Percentiles rank a stretch among this genome's conserved stretches.
phyloP scores from a whole-genome alignment of 2,888 invertebrate species.

The Trichacis sp. region DNA sequence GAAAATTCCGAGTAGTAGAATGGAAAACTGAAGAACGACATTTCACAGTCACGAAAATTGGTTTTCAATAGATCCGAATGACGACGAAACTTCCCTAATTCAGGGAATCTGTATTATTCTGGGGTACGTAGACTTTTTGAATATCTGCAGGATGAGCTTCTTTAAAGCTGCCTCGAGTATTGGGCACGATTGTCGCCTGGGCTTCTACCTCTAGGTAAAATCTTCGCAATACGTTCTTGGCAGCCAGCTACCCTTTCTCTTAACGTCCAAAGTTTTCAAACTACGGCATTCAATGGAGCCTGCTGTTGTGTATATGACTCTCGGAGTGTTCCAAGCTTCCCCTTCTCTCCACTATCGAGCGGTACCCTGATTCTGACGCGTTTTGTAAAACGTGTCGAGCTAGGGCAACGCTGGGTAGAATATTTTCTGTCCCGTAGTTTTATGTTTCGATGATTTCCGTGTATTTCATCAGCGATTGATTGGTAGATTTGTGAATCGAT shows the following conservation, averaged over 20 bases:
- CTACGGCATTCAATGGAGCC: constrained; percentile 65
- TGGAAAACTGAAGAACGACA: no score
- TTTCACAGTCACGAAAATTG: no score
- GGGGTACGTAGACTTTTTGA: constrained; percentile 30
- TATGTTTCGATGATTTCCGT: no score
- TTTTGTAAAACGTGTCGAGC: constrained; percentile 53
- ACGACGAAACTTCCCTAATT: constrained; percentile 21
- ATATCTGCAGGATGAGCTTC: constrained; percentile 26
- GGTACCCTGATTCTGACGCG: constrained; percentile 50
- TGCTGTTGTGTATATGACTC: constrained; percentile 48
- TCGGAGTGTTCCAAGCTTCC: constrained; percentile 41
- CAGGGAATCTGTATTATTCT: constrained; percentile 21
- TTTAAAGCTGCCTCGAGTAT: constrained; percentile 26
- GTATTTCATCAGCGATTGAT: no score
- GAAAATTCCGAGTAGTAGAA: no score
- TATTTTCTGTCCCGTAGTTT: no score
- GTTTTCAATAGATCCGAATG: not conserved
- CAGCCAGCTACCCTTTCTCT: constrained; percentile 66
- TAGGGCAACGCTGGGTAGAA: no score
- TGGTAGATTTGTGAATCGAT: no score
- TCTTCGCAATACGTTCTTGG: constrained; percentile 66
- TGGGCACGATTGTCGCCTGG: constrained; percentile 45
- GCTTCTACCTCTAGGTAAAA: constrained; percentile 42
- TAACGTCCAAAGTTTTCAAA: constrained; percentile 69
- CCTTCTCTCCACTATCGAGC: constrained; percentile 45